Conservation (phyloP, 92 coral and sea anemone species). For the Porites cylindrica region DNA sequence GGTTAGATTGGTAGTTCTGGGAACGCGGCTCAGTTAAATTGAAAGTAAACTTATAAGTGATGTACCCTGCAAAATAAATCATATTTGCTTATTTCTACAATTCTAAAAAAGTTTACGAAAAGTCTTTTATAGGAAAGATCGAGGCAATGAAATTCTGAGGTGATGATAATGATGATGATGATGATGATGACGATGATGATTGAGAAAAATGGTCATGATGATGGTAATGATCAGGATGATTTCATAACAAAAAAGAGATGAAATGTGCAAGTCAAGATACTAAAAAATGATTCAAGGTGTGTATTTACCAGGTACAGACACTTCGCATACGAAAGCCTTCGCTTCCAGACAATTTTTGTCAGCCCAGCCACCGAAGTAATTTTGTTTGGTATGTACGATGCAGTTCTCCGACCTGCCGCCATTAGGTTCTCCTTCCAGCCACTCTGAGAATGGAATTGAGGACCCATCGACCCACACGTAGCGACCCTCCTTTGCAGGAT, state of each 20-base stretch:
- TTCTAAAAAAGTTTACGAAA: too few relatives aligned
- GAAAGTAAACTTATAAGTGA: conserved; percentile 55
- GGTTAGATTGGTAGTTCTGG: conserved; percentile 9
- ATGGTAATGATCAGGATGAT: too few relatives aligned
- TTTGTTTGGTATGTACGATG: conserved; percentile 69
- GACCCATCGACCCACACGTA: conserved; percentile 81
- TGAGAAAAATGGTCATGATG: too few relatives aligned
- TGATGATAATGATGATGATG: too few relatives aligned
- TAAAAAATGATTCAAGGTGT: too few relatives aligned
- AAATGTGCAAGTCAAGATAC: too few relatives aligned
- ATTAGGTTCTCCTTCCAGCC: conserved; percentile 80
- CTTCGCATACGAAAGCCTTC: conserved; percentile 70
- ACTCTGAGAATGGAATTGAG: conserved; percentile 70
- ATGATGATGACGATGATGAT: too few relatives aligned
- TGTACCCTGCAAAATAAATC: conserved; percentile 34
- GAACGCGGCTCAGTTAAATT: conserved; percentile 31
- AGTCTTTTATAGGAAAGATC: too few relatives aligned
- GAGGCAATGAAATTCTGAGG: too few relatives aligned
- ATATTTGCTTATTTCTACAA: too few relatives aligned
- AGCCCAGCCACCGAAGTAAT: conserved; percentile 72
- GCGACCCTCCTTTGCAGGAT: conserved; percentile 66
- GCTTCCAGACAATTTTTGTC: conserved; percentile 73
- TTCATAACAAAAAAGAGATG: too few relatives aligned
- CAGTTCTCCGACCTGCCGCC: conserved; percentile 78
- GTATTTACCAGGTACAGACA: conserved; percentile 74